Evolutionary conservation across 1,140 invertebrate genomes (phyloP).

Genomic region (Macrobrachium nipponense): DNA sequence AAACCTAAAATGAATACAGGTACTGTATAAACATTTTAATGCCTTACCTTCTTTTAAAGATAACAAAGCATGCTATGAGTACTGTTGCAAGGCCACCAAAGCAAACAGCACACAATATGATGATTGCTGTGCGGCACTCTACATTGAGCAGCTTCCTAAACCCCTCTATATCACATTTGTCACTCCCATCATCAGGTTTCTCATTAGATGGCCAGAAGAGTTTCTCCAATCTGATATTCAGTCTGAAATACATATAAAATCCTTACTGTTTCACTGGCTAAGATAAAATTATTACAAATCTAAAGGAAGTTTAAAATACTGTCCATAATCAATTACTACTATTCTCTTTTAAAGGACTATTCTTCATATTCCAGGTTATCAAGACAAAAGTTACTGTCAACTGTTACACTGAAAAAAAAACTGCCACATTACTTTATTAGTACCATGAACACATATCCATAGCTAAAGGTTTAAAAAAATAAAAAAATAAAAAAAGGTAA

Average conservation of each 20-base stretch:
- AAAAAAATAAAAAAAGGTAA: too few species aligned
- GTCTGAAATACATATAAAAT: constrained; percentile 54
- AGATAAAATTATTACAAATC: too few species aligned
- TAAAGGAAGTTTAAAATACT: too few species aligned
- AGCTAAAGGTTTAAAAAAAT: too few species aligned
- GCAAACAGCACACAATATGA: constrained; percentile 78
- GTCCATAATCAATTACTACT: too few species aligned
- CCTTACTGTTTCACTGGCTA: too few species aligned
- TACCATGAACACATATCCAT: too few species aligned
- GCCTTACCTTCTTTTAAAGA: constrained; percentile 51
- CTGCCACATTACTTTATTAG: too few species aligned
- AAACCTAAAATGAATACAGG: not conserved
- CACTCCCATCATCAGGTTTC: constrained; percentile 79
- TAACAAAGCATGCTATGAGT: constrained; percentile 48
- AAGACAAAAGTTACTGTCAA: too few species aligned
- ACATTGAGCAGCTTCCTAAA: constrained; percentile 77
- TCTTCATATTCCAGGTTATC: too few species aligned
- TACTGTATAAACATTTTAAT: not conserved
- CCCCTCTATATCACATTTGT: constrained; percentile 75
- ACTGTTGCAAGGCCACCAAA: constrained; percentile 67
- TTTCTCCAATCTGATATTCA: constrained; percentile 71
- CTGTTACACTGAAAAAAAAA: too few species aligned
- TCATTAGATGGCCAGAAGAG: constrained; percentile 76
- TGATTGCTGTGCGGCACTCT: constrained; percentile 79
- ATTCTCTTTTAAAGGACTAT: too few species aligned